Evolutionary conservation across 1,140 invertebrate genomes (phyloP).

Genomic region (Aricia agestis): DNA sequence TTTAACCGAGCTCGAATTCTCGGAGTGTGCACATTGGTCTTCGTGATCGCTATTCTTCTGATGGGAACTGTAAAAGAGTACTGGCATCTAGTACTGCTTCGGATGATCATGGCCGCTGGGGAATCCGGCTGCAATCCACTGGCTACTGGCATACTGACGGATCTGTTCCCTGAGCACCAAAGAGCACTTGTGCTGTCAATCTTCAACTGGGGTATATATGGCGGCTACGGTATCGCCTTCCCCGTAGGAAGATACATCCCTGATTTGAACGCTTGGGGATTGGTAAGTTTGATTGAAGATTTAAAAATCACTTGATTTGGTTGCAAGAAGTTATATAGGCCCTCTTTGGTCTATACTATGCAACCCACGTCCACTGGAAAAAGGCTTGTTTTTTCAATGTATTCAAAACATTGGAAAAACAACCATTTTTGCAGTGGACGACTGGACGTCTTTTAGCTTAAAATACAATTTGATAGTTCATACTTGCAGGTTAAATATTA

Average conservation of each 20-base stretch:
- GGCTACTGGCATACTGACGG: conserved; percentile 90
- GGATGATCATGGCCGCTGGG: conserved; percentile 91
- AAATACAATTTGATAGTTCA: too few species aligned
- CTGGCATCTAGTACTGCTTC: conserved; percentile 91
- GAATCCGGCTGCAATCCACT: conserved; percentile 94
- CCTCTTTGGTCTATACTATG: too few species aligned
- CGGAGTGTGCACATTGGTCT: conserved; percentile 85
- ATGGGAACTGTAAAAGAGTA: conserved; percentile 90
- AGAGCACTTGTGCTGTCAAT: conserved; percentile 93
- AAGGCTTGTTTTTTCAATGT: too few species aligned
- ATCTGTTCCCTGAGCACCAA: conserved; percentile 88
- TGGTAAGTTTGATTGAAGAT: conserved; percentile 74
- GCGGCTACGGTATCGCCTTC: conserved; percentile 94
- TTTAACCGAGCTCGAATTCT: conserved; percentile 86
- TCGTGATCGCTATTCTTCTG: conserved; percentile 88
- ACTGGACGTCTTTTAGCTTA: too few species aligned
- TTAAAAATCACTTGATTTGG: too few species aligned
- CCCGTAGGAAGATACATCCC: conserved; percentile 93
- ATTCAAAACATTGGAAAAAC: too few species aligned
- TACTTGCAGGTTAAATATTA: too few species aligned
- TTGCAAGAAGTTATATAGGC: too few species aligned
- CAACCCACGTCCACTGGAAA: too few species aligned
- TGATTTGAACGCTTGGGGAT: conserved; percentile 83
- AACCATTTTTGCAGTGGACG: too few species aligned
- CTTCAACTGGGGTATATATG: conserved; percentile 97